These are phyloP conservation scores for Psilopogon haemacephalus DNA, from an alignment of 2,113 vertebrate species.

Conservation along the genomic window DNA sequence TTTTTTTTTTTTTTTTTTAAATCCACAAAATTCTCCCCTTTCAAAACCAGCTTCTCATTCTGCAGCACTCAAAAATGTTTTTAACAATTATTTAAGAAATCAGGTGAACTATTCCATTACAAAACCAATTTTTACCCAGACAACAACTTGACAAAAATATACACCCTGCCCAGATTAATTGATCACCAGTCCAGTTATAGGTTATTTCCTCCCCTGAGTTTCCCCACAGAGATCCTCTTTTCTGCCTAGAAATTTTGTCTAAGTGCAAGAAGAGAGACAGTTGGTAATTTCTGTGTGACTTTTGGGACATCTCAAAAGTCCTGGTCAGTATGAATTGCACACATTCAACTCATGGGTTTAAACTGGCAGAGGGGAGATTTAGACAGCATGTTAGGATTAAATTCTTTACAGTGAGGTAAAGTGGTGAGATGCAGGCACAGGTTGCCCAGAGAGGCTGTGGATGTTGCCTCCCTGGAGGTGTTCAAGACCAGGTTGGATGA, in stretches of 20 bases:
- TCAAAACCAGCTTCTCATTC: neutral
- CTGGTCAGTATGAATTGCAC: neutral
- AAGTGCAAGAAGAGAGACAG: neutral
- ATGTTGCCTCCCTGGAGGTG: no score
- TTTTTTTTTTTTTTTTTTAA: no score
- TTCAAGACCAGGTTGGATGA: no score
- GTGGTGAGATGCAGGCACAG: no score
- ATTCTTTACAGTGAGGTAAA: no score
- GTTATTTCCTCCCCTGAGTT: neutral
- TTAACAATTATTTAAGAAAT: neutral
- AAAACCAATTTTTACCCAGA: neutral
- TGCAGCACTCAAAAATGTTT: neutral
- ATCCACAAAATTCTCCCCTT: neutral
- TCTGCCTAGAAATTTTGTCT: neutral
- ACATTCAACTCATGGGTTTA: neutral
- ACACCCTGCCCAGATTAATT: neutral
- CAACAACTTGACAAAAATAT: neutral
- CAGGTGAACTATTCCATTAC: neutral
- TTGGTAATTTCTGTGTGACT: neutral
- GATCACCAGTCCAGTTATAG: accelerated
- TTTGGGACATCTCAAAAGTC: neutral
- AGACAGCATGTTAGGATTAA: no score
- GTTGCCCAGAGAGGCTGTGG: no score
- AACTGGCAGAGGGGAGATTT: no score
- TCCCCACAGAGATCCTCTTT: neutral